phyloP scores from a whole-genome alignment of 2,888 invertebrate species.

The Harpalus rufipes region DNA sequence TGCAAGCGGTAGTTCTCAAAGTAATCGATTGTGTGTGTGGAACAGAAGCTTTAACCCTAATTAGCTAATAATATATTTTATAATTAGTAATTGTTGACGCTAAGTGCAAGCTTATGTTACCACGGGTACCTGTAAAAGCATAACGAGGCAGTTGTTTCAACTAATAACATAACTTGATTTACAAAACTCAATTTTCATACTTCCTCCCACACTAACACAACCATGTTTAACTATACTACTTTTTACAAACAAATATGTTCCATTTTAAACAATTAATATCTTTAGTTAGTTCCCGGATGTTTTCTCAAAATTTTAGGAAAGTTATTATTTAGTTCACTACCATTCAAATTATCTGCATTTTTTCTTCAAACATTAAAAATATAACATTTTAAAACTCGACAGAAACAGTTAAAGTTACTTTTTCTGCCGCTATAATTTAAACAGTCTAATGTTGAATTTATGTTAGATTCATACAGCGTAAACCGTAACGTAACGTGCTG shows the following conservation, averaged over 20 bases:
- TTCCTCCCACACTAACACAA: neutral
- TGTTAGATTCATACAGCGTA: too few species aligned
- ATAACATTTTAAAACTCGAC: too few species aligned
- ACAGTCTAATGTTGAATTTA: too few species aligned
- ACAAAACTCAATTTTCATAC: neutral
- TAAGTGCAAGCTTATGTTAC: constrained; percentile 35
- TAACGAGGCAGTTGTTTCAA: neutral
- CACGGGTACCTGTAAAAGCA: constrained; percentile 19
- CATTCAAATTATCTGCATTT: too few species aligned
- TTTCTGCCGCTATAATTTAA: too few species aligned
- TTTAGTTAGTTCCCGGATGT: too few species aligned
- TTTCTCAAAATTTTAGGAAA: too few species aligned
- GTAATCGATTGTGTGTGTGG: constrained; percentile 15
- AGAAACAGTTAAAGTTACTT: too few species aligned
- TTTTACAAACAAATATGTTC: neutral
- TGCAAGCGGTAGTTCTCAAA: constrained; percentile 23
- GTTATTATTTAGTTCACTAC: too few species aligned
- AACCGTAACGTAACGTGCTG: too few species aligned
- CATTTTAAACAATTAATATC: too few species aligned
- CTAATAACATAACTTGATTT: neutral
- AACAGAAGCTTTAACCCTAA: constrained; percentile 32
- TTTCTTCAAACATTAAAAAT: too few species aligned
- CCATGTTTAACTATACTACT: neutral
- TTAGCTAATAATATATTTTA: constrained; percentile 38
- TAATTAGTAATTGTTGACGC: constrained; percentile 38